Conservation (phyloP, 2,888 invertebrate species). For the Spodoptera exigua region DNA sequence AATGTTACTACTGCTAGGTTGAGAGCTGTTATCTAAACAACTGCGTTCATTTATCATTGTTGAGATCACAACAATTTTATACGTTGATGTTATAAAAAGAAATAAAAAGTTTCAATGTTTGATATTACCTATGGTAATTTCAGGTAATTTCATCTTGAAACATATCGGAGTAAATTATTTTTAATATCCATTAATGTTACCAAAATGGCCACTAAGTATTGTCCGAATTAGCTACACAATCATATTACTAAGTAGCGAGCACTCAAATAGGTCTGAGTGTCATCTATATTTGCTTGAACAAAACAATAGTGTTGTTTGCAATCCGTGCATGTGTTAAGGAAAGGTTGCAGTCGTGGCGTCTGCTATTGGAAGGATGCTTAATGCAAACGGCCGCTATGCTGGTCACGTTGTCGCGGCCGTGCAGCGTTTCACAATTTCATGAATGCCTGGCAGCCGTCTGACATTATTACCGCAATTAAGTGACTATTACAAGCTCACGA, state of each 20-base stretch:
- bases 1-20: constrained; percentile 19
- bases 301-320: constrained; percentile 52
- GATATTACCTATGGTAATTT: too few relatives aligned
- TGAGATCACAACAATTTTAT: constrained; percentile 17
- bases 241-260: constrained; percentile 2
- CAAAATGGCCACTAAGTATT: constrained; percentile 8
- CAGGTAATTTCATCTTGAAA: too few relatives aligned
- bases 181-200: constrained; percentile 4
- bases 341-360: constrained; percentile 61
- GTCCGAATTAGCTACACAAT: constrained; percentile 27
- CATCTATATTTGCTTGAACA: constrained; percentile 8
- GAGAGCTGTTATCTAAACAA: constrained; percentile 23
- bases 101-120: constrained; percentile 26
- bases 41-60: constrained; percentile 32
- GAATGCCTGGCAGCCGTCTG: constrained; percentile 56
- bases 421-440: constrained; percentile 64
- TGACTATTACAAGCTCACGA: constrained; percentile 58
- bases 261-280: neutral
- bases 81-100: constrained; percentile 7
- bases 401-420: constrained; percentile 69
- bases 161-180: too few relatives aligned
- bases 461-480: constrained; percentile 71
- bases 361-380: constrained; percentile 58
- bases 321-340: constrained; percentile 58
- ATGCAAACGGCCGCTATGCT: constrained; percentile 61